Percentiles rank a stretch among this genome's conserved stretches.
Evolutionary conservation across 2,888 invertebrate genomes (phyloP).

Genomic region (Drosophila multiciliata): DNA sequence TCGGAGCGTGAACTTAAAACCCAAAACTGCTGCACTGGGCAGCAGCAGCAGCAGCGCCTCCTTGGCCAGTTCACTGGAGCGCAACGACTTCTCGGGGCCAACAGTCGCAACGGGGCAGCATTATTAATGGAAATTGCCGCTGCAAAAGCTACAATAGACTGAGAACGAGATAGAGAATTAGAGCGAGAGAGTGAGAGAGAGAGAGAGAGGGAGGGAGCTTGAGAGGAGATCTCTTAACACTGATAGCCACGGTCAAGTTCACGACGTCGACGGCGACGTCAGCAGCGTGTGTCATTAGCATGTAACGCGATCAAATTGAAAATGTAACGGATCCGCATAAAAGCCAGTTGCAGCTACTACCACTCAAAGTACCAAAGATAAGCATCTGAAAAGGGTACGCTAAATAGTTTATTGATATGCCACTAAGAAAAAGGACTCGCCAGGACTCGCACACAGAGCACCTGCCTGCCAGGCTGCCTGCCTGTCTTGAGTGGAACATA

Average conservation of each 20-base stretch:
- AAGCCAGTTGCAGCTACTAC: slow-evolving; percentile 45
- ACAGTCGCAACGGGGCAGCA: slow-evolving; percentile 43
- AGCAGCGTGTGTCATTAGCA: slow-evolving; percentile 67
- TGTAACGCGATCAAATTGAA: slow-evolving; percentile 78
- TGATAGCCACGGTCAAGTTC: slow-evolving; percentile 85
- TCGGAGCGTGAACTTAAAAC: slow-evolving; percentile 76
- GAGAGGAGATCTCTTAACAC: slow-evolving; percentile 61
- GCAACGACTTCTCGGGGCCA: slow-evolving; percentile 39
- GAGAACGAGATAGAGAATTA: background rate
- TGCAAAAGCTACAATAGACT: slow-evolving; percentile 39
- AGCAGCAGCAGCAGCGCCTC: slow-evolving; percentile 26
- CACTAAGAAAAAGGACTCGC: slow-evolving; percentile 47
- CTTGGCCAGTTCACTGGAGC: slow-evolving; percentile 59
- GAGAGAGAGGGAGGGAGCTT: background rate
- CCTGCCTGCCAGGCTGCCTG: background rate
- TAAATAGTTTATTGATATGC: slow-evolving; percentile 77
- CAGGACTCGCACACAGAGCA: background rate
- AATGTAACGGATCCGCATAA: slow-evolving; percentile 80
- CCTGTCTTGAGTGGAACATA: slow-evolving; percentile 22
- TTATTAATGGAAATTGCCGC: slow-evolving; percentile 73
- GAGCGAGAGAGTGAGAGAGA: background rate
- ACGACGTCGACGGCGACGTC: slow-evolving; percentile 63
- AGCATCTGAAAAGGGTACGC: slow-evolving; percentile 61
- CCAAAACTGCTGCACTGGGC: slow-evolving; percentile 68
- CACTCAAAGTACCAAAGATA: slow-evolving; percentile 47